Evolutionary conservation across 2,888 invertebrate species (phyloP).

Genomic region (Geotrupes spiniger): DNA sequence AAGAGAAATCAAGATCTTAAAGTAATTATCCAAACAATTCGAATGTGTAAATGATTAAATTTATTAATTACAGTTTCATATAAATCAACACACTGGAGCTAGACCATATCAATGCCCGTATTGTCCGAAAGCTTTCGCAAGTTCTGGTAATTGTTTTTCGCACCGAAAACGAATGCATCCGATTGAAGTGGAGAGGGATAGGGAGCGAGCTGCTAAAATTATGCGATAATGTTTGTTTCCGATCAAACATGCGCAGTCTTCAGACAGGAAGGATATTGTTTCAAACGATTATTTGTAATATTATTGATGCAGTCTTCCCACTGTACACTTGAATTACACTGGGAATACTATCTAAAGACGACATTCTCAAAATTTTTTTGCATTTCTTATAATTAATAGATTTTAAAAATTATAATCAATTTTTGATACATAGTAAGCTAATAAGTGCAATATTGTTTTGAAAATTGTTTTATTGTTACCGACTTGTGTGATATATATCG

Average conservation of each 20-base stretch:
- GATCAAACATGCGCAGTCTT: slow-evolving; percentile 2
- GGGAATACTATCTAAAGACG: too few relatives aligned
- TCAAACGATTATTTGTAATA: not conserved
- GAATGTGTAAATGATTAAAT: too few relatives aligned
- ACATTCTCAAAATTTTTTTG: too few relatives aligned
- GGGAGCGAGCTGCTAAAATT: slow-evolving; percentile 55
- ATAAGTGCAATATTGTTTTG: too few relatives aligned
- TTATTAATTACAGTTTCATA: slow-evolving; percentile 61
- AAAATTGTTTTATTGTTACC: too few relatives aligned
- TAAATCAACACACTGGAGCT: slow-evolving; percentile 73
- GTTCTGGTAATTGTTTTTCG: slow-evolving; percentile 72
- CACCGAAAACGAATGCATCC: slow-evolving; percentile 72
- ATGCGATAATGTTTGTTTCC: slow-evolving; percentile 49
- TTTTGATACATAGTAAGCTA: too few relatives aligned
- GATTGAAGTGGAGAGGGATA: slow-evolving; percentile 57
- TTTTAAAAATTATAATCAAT: too few relatives aligned
- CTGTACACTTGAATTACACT: not conserved
- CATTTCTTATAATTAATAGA: too few relatives aligned
- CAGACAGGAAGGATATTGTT: not conserved
- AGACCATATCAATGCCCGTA: slow-evolving; percentile 72
- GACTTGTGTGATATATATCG: not conserved
- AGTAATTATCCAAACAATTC: too few relatives aligned
- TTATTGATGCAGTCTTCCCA: not conserved
- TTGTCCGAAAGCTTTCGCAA: slow-evolving; percentile 69
- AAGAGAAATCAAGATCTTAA: slow-evolving; percentile 73